A percentile compares a stretch with the other conserved stretches of the same genome.
These are phyloP conservation scores for Poecilia gillii DNA, from an alignment of 2,797 vertebrate genomes.

Conservation along the genomic window DNA sequence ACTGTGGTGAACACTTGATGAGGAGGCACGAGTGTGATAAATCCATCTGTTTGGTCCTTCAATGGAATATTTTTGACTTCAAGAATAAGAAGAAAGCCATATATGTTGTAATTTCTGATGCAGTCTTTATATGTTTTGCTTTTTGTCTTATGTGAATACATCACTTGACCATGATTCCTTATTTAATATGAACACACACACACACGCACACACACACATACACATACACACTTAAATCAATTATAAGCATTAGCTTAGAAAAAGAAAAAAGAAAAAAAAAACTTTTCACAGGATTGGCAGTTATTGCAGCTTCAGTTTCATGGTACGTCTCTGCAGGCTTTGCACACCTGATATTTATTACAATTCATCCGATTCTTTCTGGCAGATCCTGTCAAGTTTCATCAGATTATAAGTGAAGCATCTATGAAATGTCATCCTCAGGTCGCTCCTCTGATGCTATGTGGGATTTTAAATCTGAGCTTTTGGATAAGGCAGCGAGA, in stretches of 20 bases:
- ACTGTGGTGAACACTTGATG: slow-evolving; percentile 15
- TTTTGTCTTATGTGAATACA: not conserved
- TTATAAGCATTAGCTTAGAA: not conserved
- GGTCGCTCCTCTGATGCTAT: slow-evolving; percentile 14
- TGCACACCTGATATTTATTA: slow-evolving; percentile 13
- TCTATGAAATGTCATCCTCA: slow-evolving; percentile 14
- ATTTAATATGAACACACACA: not conserved
- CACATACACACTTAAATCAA: not conserved
- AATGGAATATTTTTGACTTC: slow-evolving; percentile 18
- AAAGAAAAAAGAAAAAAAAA: not conserved
- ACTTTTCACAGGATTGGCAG: not conserved
- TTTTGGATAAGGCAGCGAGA: slow-evolving; percentile 4
- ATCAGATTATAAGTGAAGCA: slow-evolving; percentile 13
- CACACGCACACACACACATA: not conserved
- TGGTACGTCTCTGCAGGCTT: slow-evolving; percentile 3
- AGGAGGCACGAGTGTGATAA: slow-evolving; percentile 23
- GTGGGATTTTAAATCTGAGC: slow-evolving; percentile 12
- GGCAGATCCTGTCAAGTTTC: slow-evolving; percentile 20
- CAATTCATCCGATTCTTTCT: slow-evolving; percentile 11
- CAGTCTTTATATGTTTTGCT: not conserved
- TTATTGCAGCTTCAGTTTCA: slow-evolving; percentile 1
- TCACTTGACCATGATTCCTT: not conserved
- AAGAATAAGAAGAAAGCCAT: slow-evolving; percentile 19
- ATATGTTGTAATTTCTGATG: slow-evolving; percentile 12
- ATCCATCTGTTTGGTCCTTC: slow-evolving; percentile 3